phyloP scores from a whole-genome alignment of 92 coral and sea anemone genomes.

The Phymanthus crucifer region DNA sequence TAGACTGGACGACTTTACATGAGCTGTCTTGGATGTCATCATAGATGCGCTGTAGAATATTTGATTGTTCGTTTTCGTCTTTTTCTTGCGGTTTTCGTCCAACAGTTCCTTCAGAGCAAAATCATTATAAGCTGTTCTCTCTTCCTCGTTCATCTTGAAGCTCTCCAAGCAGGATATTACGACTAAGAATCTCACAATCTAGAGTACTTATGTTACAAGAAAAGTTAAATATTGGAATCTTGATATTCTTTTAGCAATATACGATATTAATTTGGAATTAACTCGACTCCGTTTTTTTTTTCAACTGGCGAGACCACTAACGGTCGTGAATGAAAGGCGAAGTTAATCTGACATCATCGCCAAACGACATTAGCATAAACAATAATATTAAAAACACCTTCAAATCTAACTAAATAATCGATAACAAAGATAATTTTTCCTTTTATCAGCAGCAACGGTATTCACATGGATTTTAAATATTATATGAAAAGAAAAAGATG shows the following conservation, averaged over 20 bases:
- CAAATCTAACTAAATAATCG: neutral
- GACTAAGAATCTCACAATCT: neutral
- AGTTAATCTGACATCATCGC: neutral
- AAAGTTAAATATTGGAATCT: too few species aligned
- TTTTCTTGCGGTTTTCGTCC: neutral
- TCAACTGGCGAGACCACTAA: neutral
- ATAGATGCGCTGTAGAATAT: conserved; percentile 33
- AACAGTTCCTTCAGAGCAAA: neutral
- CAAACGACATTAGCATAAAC: neutral
- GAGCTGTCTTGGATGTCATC: conserved; percentile 34
- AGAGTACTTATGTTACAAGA: neutral
- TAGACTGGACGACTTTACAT: conserved; percentile 41
- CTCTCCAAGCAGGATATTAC: neutral
- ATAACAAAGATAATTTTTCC: neutral
- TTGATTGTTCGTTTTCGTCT: conserved; percentile 17
- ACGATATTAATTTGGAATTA: neutral
- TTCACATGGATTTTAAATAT: too few species aligned
- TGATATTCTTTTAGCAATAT: neutral
- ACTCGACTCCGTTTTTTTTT: neutral
- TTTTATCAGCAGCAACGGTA: too few species aligned
- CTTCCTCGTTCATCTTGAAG: conserved; percentile 7
- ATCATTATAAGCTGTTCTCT: neutral
- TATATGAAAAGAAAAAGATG: neutral
- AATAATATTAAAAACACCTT: neutral
- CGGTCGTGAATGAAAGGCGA: neutral